Percentiles rank a stretch among this genome's conserved stretches.
These are phyloP conservation scores for Xerus rutilus DNA, from an alignment of 2,797 vertebrate species.

Conservation along the genomic window DNA sequence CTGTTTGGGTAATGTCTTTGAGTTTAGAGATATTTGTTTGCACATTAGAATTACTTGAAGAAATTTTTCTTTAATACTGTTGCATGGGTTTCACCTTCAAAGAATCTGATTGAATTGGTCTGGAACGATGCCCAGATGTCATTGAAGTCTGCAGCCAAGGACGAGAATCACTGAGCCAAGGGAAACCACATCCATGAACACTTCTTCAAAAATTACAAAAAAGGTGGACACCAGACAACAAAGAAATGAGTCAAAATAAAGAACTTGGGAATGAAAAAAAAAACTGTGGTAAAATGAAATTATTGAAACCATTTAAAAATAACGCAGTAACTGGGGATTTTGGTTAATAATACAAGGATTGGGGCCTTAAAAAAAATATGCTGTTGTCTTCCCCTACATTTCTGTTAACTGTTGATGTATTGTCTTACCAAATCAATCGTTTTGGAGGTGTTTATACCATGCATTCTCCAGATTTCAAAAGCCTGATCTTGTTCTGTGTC, in stretches of 20 bases:
- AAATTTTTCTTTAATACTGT: neutral
- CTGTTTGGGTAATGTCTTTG: neutral
- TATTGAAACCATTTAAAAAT: neutral
- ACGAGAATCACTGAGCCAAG: neutral
- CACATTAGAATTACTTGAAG: neutral
- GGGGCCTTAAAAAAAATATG: neutral
- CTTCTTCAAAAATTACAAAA: neutral
- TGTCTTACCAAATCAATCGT: neutral
- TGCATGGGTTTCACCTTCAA: neutral
- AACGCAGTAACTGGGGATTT: neutral
- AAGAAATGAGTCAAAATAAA: slow-evolving; percentile 46
- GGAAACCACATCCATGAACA: neutral
- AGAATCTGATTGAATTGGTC: neutral
- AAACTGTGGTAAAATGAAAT: neutral
- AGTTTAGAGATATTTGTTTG: neutral
- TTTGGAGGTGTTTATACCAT: neutral
- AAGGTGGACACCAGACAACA: neutral
- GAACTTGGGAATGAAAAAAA: neutral
- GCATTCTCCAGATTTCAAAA: neutral
- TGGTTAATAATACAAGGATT: neutral
- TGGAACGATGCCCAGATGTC: no score
- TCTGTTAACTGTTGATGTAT: neutral
- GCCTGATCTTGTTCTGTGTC: neutral
- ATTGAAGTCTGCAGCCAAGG: neutral
- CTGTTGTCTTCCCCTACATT: neutral